These are phyloP conservation scores for Aphelinus certus DNA, from an alignment of 1,140 invertebrate species.

Conservation along the genomic window DNA sequence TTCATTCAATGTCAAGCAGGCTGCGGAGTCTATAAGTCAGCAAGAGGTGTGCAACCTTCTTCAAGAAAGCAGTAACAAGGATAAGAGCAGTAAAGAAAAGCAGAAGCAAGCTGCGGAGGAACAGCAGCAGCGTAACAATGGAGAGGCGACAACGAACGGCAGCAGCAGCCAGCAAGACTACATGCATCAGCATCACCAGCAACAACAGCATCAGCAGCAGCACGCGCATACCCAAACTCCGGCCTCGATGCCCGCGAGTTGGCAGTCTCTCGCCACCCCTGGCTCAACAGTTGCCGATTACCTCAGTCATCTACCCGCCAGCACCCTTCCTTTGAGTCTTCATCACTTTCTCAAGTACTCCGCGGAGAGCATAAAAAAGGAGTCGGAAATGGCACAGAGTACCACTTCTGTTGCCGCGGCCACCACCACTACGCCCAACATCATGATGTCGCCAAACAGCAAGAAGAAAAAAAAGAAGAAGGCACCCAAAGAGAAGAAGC, in stretches of 20 bases:
- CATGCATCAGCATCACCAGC: slow-evolving; percentile 61
- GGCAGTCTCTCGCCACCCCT: slow-evolving; percentile 80
- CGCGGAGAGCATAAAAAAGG: slow-evolving; percentile 79
- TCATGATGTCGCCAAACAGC: slow-evolving; percentile 66
- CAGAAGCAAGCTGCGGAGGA: slow-evolving; percentile 61
- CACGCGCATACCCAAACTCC: slow-evolving; percentile 65
- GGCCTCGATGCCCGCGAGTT: slow-evolving; percentile 67
- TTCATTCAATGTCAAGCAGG: slow-evolving; percentile 37
- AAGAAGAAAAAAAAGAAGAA: slow-evolving; percentile 89
- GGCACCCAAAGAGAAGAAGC: slow-evolving; percentile 80
- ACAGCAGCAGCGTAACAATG: slow-evolving; percentile 61
- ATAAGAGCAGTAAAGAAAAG: slow-evolving; percentile 56
- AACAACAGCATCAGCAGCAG: slow-evolving; percentile 64
- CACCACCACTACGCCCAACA: slow-evolving; percentile 64
- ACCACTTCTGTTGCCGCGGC: slow-evolving; percentile 66
- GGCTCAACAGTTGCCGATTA: slow-evolving; percentile 84
- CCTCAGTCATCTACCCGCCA: slow-evolving; percentile 77
- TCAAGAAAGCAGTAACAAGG: slow-evolving; percentile 48
- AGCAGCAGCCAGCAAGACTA: slow-evolving; percentile 38
- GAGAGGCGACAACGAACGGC: slow-evolving; percentile 55
- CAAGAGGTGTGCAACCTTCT: slow-evolving; percentile 64
- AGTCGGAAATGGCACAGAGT: slow-evolving; percentile 70
- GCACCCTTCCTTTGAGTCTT: slow-evolving; percentile 79
- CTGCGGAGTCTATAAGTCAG: slow-evolving; percentile 61
- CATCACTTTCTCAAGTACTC: slow-evolving; percentile 88